These are phyloP conservation scores for Bradypodion ventrale DNA, from an alignment of 2,797 vertebrate genomes.

Conservation along the genomic window DNA sequence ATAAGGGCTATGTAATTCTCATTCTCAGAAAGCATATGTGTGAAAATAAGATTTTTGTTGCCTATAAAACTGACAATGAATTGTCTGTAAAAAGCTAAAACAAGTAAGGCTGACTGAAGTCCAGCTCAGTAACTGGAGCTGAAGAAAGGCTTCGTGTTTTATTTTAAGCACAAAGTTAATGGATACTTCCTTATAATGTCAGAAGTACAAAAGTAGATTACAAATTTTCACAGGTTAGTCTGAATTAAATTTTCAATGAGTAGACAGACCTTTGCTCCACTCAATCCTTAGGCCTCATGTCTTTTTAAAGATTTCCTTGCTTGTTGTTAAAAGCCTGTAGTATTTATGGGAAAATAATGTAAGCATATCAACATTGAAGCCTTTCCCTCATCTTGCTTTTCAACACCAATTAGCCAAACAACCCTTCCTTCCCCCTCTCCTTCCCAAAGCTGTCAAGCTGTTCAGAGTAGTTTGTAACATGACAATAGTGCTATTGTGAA, in stretches of 20 bases:
- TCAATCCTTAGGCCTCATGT: not conserved
- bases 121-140: not conserved
- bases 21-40: not conserved
- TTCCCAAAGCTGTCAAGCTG: constrained; percentile 84
- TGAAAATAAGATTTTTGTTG: not conserved
- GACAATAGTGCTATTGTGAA: constrained; percentile 93
- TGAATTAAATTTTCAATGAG: constrained; percentile 17
- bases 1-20: not conserved
- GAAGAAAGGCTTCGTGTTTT: not conserved
- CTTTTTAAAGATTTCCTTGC: constrained; percentile 47
- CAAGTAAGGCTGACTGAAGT: not conserved
- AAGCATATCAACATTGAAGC: constrained; percentile 65
- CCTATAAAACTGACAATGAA: not conserved
- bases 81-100: not conserved
- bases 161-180: constrained; percentile 29
- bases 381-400: constrained; percentile 66
- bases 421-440: constrained; percentile 72
- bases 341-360: constrained; percentile 50
- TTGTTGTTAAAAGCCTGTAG: constrained; percentile 49
- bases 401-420: constrained; percentile 75
- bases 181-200: not conserved
- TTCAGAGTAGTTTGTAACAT: constrained; percentile 84
- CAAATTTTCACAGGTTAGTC: constrained; percentile 9
- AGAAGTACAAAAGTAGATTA: not conserved
- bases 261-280: constrained; percentile 29